phyloP scores from a whole-genome alignment of 1,140 invertebrate genomes.

The Atta colombica region DNA sequence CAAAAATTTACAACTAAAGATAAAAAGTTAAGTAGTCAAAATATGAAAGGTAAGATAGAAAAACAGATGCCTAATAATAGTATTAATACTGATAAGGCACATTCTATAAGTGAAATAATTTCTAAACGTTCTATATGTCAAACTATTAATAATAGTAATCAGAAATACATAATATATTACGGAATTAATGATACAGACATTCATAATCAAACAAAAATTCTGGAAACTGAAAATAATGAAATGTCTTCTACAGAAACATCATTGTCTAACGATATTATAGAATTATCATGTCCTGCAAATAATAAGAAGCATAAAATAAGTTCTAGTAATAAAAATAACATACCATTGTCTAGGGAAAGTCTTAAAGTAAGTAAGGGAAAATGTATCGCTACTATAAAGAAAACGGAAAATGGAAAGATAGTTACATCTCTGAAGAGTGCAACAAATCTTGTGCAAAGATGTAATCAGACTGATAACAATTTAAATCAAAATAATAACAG shows the following conservation, averaged over 20 bases:
- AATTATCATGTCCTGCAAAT: slow-evolving; percentile 28
- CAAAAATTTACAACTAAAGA: background rate
- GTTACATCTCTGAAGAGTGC: background rate
- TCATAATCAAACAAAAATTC: background rate
- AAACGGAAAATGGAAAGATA: background rate
- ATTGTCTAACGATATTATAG: background rate
- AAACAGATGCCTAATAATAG: background rate
- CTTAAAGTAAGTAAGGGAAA: background rate
- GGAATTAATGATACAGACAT: too few relatives aligned
- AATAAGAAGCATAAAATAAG: background rate
- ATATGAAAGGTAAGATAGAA: background rate
- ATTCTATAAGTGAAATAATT: background rate
- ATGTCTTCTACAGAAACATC: background rate
- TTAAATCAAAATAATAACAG: background rate
- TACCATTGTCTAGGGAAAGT: too few relatives aligned
- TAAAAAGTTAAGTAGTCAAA: background rate
- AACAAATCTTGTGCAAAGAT: background rate
- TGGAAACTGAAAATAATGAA: background rate
- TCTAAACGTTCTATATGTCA: background rate
- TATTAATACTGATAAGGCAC: background rate
- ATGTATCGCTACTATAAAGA: background rate
- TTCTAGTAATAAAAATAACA: background rate
- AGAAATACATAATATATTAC: background rate
- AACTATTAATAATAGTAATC: background rate
- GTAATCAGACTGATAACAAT: background rate